Base-by-base conservation (phyloP, 2,113 vertebrate species). In the Bubo scandiacus region DNA sequence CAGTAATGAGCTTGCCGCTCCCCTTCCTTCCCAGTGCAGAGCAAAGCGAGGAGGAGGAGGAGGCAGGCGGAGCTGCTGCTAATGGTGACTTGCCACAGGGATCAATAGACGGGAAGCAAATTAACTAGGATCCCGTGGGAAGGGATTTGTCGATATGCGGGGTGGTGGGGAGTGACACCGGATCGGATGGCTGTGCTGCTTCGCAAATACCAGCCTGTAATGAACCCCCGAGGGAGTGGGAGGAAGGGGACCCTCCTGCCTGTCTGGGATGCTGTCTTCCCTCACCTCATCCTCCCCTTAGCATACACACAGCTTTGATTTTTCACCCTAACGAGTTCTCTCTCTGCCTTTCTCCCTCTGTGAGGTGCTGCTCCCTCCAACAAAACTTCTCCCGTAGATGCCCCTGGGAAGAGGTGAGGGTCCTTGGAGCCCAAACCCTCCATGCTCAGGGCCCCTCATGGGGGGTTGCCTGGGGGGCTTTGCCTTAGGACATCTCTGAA, bases 51-150 rank as follows among this genome's bases (percentile, higher is more conserved):
- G 58, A 86, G 87, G 79, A 51, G 71, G 71, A 63, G 70, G 72
- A 93, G 66, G 82, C 91, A 91, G 94, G 83, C 27, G 54, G 88
- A 96, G 87, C 89, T 71, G 91, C 86, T 1, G 65, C 92, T 96
- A 95, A 97, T 93, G 95, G 95, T 91, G 90, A 92, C 90, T 97
- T 90, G 90, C 94, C 95, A 91, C 88, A 29, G 86, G 92, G 89
- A 97, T 97, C 96, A 93, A 97, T 96, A 95, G 94, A 97, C 32
- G 54, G 87, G 78, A 94, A 97, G 86, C 95, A 97, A 97, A 97
- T 95, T 97, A 97, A 93, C 82, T 75, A 43, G 65, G 86, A 86
- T 94, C 95, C 89, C 54, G 22, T 86, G 97, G 95, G 96, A 95
- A 73, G 86, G 88, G 90, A 91, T 88, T 95, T 96, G 92, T 94